A percentile compares a stretch with the other conserved stretches of the same genome.
phyloP scores from a whole-genome alignment of 64 coral and sea anemone species.

The Stichodactyla helianthus region DNA sequence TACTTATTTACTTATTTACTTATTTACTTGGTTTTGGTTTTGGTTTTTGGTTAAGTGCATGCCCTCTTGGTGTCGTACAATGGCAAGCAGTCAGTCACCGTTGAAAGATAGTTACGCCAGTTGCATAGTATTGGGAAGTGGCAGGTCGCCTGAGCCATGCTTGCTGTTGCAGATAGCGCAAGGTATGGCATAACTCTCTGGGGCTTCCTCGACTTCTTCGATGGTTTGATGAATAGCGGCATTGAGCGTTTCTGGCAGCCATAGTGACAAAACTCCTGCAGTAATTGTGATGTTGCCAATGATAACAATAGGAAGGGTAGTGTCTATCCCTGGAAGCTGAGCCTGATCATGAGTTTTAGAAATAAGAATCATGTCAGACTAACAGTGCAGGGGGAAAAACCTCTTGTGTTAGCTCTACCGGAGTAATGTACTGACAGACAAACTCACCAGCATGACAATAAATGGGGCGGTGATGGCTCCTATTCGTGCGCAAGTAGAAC shows the following conservation, averaged over 20 bases:
- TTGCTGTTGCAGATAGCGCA: neutral
- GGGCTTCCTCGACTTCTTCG: conserved; percentile 1
- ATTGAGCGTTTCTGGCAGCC: conserved; percentile 35
- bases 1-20: no score
- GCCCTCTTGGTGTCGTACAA: no score
- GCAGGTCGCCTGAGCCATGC: neutral
- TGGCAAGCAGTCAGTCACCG: no score
- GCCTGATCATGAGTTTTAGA: neutral
- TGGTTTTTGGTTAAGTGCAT: no score
- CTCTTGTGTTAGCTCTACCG: no score
- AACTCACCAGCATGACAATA: conserved; percentile 7
- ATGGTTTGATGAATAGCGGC: conserved; percentile 16
- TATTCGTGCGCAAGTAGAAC: neutral
- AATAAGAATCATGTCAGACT: no score
- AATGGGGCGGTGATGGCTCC: neutral
- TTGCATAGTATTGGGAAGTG: no score
- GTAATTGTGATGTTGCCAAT: conserved; percentile 27
- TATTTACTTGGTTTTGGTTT: no score
- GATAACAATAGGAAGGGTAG: conserved; percentile 33
- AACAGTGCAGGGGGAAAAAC: no score
- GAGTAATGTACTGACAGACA: neutral
- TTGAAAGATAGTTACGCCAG: no score
- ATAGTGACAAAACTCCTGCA: conserved; percentile 17
- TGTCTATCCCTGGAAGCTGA: conserved; percentile 22
- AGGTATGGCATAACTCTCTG: conserved; percentile 19